phyloP scores from a whole-genome alignment of 2,113 vertebrate genomes.

The Sylvietta virens region DNA sequence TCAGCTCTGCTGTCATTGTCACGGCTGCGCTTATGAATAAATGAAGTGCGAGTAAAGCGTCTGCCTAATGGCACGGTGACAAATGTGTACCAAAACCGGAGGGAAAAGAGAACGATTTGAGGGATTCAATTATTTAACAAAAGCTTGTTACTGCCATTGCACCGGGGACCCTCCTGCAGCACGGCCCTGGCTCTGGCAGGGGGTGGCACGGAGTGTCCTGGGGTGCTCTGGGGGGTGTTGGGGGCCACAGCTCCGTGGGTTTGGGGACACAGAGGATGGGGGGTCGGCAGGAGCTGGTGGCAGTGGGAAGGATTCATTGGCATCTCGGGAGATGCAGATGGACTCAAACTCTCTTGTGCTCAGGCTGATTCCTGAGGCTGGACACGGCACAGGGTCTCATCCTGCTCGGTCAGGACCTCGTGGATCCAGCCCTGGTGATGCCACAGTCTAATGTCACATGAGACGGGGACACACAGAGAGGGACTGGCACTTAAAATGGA shows the following conservation, averaged over 20 bases:
- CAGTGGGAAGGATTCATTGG: neutral
- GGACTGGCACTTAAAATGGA: rapidly evolving
- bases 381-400: rapidly evolving
- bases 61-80: conserved; percentile 56
- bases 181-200: rapidly evolving
- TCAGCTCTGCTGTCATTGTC: neutral
- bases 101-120: conserved; percentile 56
- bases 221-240: rapidly evolving
- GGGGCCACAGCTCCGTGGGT: rapidly evolving
- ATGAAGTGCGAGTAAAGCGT: conserved; percentile 31
- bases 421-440: neutral
- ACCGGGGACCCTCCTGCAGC: neutral
- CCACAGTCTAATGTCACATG: rapidly evolving
- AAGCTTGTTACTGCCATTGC: conserved; percentile 16
- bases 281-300: neutral
- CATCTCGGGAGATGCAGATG: neutral
- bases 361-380: neutral
- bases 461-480: rapidly evolving
- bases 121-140: conserved; percentile 53
- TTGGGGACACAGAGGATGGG: neutral
- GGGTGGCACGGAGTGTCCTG: neutral
- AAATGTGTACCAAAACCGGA: neutral
- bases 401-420: neutral
- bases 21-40: conserved; percentile 27
- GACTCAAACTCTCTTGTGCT: neutral